Evolutionary conservation across 2,113 vertebrate species (phyloP).

Genomic region (Leucopsar rothschildi): DNA sequence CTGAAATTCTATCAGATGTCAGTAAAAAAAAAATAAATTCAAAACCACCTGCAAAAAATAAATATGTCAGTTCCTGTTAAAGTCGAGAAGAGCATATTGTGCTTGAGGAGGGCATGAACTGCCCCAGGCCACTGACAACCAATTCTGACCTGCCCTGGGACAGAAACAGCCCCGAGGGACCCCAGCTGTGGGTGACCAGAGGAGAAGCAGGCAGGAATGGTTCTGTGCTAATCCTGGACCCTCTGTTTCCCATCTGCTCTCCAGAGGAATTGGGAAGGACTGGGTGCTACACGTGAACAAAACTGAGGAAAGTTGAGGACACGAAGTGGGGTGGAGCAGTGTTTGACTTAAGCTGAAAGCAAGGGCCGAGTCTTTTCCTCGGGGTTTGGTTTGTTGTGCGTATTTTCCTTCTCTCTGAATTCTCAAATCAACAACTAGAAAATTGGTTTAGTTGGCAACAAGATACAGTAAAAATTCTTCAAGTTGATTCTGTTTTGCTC

Average conservation of each 20-base stretch:
- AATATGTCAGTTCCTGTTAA: background rate
- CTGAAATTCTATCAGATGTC: background rate
- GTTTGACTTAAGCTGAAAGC: background rate
- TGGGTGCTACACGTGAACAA: background rate
- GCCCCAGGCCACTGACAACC: background rate
- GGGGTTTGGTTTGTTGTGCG: background rate
- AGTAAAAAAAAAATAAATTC: background rate
- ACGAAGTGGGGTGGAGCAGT: background rate
- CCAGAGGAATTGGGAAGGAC: background rate
- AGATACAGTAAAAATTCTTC: background rate
- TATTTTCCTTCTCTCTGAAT: background rate
- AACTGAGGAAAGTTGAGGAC: background rate
- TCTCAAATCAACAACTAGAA: background rate
- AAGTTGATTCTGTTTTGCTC: background rate
- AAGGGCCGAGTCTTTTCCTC: background rate
- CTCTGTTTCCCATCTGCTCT: background rate
- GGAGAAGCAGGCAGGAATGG: background rate
- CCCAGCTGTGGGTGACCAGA: background rate
- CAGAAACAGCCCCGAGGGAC: background rate
- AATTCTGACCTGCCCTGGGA: background rate
- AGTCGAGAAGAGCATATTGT: fast-evolving
- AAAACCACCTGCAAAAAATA: background rate
- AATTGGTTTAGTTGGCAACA: background rate
- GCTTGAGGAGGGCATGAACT: background rate
- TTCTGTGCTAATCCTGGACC: background rate